These are phyloP conservation scores for Lagopus muta DNA, from an alignment of 2,113 vertebrate species.

Conservation along the genomic window DNA sequence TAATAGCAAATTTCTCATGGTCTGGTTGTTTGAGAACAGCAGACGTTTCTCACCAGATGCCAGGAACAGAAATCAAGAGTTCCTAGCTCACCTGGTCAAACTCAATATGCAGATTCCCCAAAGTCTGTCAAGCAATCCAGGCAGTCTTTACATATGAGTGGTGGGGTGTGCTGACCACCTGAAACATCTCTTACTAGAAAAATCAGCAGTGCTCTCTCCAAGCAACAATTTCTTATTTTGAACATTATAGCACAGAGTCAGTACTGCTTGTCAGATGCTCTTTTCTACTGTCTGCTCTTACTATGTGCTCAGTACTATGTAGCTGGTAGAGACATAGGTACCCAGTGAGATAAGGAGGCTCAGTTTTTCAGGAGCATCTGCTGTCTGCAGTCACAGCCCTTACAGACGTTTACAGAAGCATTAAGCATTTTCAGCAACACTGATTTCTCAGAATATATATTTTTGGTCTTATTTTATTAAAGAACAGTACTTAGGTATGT, in stretches of 20 bases:
- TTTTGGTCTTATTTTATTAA: not conserved
- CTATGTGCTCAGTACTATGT: rapidly evolving
- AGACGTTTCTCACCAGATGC: not conserved
- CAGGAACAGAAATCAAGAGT: not conserved
- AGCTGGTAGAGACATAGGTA: not conserved
- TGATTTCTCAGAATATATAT: not conserved
- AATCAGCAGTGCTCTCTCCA: not conserved
- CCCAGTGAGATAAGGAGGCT: not conserved
- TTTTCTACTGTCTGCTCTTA: not conserved
- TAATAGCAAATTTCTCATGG: not conserved
- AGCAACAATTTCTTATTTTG: not conserved
- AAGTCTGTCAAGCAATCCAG: not conserved
- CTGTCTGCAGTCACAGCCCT: not conserved
- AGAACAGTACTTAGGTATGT: not conserved
- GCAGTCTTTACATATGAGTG: not conserved
- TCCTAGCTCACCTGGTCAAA: not conserved
- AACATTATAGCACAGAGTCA: not conserved
- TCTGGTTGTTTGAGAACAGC: not conserved
- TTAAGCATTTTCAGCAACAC: not conserved
- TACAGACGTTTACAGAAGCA: not conserved
- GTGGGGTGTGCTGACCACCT: not conserved
- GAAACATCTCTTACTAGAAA: not conserved
- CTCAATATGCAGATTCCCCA: not conserved
- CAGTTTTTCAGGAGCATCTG: not conserved
- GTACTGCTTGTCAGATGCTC: not conserved